phyloP scores from a whole-genome alignment of 2,797 vertebrate species.

The Rhynchotus rufescens region DNA sequence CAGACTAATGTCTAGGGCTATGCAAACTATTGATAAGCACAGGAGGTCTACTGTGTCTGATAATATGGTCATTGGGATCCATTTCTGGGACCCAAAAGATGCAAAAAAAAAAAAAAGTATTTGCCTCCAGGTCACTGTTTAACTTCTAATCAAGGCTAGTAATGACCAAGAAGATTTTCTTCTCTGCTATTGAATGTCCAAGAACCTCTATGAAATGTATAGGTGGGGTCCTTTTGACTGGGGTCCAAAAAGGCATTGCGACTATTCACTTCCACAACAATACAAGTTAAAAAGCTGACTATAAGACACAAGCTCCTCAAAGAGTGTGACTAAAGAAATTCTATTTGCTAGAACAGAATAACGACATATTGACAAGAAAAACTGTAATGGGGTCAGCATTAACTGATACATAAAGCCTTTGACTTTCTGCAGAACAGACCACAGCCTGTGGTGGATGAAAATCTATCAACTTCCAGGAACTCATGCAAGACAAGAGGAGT shows the following conservation, averaged over 20 bases:
- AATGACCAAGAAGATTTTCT: background rate
- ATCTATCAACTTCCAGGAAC: slow-evolving; percentile 21
- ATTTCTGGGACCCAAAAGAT: background rate
- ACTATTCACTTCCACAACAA: background rate
- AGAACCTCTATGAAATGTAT: background rate
- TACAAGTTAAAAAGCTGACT: background rate
- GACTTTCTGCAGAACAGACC: background rate
- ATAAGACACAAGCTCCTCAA: background rate
- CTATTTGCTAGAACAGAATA: background rate
- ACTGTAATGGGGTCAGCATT: background rate
- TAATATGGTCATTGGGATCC: background rate
- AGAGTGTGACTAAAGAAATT: background rate
- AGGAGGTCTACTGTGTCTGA: background rate
- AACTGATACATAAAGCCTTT: background rate
- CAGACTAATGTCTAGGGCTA: background rate
- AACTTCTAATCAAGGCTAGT: background rate
- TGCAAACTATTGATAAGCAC: background rate
- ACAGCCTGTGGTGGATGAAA: background rate
- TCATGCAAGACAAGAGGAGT: background rate
- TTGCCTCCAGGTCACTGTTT: background rate
- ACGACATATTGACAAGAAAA: background rate
- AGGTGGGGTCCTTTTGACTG: background rate
- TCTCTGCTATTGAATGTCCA: background rate
- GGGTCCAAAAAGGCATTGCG: background rate
- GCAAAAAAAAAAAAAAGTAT: background rate